These are phyloP conservation scores for Sebastes baramenuke DNA, from an alignment of 2,797 vertebrate species.

Conservation along the genomic window DNA sequence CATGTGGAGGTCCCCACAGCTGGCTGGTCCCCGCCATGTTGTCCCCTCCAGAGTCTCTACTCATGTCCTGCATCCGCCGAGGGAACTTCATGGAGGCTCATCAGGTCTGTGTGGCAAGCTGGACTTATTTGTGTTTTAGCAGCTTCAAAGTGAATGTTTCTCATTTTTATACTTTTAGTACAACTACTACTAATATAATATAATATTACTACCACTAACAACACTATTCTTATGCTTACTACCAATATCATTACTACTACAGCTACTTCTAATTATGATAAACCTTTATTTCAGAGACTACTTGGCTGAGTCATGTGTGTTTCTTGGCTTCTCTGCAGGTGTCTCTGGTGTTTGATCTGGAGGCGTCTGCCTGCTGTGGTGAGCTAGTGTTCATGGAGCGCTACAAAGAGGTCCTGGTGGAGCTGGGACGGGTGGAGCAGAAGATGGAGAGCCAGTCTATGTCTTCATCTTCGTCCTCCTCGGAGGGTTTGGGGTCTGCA, in stretches of 20 bases:
- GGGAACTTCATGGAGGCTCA: constrained; percentile 94
- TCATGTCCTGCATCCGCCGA: constrained; percentile 91
- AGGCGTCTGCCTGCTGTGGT: constrained; percentile 84
- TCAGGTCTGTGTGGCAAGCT: constrained; percentile 82
- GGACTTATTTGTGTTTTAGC: not conserved
- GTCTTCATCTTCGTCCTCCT: constrained; percentile 82
- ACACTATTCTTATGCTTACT: not conserved
- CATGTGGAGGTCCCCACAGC: constrained; percentile 77
- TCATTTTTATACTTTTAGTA: not conserved
- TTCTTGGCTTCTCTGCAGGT: constrained; percentile 81
- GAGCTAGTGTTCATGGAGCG: constrained; percentile 94
- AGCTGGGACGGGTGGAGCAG: constrained; percentile 91
- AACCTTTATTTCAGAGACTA: not conserved
- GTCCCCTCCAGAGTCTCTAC: constrained; percentile 92
- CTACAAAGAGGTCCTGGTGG: constrained; percentile 89
- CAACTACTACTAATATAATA: not conserved
- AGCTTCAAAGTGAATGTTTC: not conserved
- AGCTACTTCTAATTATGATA: not conserved
- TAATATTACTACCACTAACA: not conserved
- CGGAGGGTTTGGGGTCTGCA: constrained; percentile 79
- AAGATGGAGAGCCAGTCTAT: constrained; percentile 90
- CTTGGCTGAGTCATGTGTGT: not conserved
- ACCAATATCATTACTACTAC: not conserved
- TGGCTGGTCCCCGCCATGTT: constrained; percentile 93
- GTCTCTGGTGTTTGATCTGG: constrained; percentile 89